phyloP scores from a whole-genome alignment of 2,797 vertebrate species.

The Cirrhinus molitorella region DNA sequence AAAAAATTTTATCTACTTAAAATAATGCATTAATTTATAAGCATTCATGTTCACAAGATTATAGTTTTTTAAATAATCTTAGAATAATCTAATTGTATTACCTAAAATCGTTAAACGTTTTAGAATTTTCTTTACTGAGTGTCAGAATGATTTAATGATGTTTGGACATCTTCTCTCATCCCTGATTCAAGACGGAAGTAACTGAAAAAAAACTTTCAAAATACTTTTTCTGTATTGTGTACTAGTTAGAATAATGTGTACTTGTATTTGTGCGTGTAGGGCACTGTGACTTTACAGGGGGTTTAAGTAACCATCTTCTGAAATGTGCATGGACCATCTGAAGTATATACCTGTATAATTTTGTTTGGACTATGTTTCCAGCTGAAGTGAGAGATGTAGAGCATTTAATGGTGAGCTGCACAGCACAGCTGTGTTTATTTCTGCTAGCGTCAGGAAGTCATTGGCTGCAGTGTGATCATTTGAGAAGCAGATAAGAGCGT shows the following conservation, averaged over 20 bases:
- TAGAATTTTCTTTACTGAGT: background rate
- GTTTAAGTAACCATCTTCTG: background rate
- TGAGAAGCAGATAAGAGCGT: slow-evolving; percentile 8
- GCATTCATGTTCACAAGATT: background rate
- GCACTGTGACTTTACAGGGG: background rate
- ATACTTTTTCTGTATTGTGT: background rate
- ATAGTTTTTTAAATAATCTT: background rate
- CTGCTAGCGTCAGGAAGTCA: background rate
- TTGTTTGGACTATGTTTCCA: background rate
- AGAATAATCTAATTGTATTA: background rate
- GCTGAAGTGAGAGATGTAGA: background rate
- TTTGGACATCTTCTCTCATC: background rate
- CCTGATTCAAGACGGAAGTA: background rate
- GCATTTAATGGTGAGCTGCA: background rate
- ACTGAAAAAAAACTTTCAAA: background rate
- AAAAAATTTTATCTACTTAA: background rate
- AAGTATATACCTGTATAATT: background rate
- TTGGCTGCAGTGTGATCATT: background rate
- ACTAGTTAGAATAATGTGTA: background rate
- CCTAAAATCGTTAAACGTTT: background rate
- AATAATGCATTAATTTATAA: background rate
- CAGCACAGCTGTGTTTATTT: background rate
- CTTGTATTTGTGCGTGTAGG: background rate
- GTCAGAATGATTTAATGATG: background rate
- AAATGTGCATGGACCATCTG: background rate